phyloP scores from a whole-genome alignment of 2,113 vertebrate species.

The Lophura nycthemera region DNA sequence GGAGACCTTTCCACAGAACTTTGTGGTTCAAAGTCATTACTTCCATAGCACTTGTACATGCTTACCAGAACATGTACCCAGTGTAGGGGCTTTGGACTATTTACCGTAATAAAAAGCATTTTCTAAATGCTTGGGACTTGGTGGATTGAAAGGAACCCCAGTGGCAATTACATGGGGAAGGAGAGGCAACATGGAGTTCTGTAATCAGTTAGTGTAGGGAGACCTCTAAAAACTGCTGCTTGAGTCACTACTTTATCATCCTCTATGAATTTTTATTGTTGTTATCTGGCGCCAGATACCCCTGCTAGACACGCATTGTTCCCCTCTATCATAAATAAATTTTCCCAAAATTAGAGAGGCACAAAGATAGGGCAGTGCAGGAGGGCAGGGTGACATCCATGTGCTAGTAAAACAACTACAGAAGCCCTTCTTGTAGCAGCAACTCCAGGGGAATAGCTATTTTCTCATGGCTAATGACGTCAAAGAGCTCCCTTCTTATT shows the following conservation, averaged over 20 bases:
- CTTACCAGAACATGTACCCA: not conserved
- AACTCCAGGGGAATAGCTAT: not conserved
- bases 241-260: conserved; percentile 53
- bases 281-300: conserved; percentile 62
- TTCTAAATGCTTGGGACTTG: not conserved
- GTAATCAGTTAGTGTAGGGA: conserved; percentile 31
- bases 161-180: not conserved
- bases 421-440: not conserved
- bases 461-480: conserved; percentile 46
- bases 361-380: conserved; percentile 40
- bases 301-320: conserved; percentile 67
- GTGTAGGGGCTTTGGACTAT: not conserved
- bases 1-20: not conserved
- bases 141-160: not conserved
- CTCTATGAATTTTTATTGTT: conserved; percentile 62
- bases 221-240: conserved; percentile 44
- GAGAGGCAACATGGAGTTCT: not conserved
- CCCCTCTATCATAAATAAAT: conserved; percentile 61
- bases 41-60: not conserved
- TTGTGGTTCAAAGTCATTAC: rapidly evolving
- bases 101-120: not conserved
- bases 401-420: conserved; percentile 43
- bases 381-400: conserved; percentile 70
- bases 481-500: conserved; percentile 29
- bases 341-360: conserved; percentile 48